Conservation (phyloP, 2,113 vertebrate genomes). For the Cepphus grylle region DNA sequence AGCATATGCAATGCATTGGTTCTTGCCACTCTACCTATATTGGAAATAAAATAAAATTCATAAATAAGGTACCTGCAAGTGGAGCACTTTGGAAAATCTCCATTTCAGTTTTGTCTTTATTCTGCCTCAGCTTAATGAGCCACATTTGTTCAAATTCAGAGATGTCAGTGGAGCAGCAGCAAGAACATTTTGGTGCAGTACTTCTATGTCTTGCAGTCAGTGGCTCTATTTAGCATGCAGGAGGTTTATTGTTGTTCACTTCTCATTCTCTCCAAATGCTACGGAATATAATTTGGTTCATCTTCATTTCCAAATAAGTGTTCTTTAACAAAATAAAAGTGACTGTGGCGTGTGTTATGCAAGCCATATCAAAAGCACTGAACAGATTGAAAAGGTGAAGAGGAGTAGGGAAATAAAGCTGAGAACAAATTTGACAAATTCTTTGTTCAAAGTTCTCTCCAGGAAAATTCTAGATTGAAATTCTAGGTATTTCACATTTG, state of each 20-base stretch:
- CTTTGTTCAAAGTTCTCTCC: not conserved
- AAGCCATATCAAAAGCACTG: not conserved
- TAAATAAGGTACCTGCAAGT: not conserved
- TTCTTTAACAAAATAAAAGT: not conserved
- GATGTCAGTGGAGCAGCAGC: not conserved
- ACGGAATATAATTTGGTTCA: not conserved
- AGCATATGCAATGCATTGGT: not conserved
- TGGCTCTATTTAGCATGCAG: conserved; percentile 11
- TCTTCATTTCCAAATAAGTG: conserved; percentile 3
- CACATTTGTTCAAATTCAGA: conserved; percentile 43
- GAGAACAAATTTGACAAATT: not conserved
- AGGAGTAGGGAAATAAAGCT: not conserved
- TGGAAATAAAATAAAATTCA: not conserved
- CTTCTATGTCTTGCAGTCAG: not conserved
- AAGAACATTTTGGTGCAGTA: not conserved
- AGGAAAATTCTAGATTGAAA: not conserved
- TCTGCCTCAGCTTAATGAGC: conserved; percentile 14
- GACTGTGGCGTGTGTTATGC: not conserved
- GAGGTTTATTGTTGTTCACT: not conserved
- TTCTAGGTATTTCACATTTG: not conserved
- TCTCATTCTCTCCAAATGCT: not conserved
- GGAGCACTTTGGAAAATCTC: not conserved
- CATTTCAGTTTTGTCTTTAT: conserved; percentile 27
- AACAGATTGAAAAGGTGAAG: not conserved
- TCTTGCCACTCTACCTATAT: not conserved